Percentiles rank a stretch among this genome's conserved stretches.
phyloP scores from a whole-genome alignment of 2,113 vertebrate species.

The Daboia siamensis region DNA sequence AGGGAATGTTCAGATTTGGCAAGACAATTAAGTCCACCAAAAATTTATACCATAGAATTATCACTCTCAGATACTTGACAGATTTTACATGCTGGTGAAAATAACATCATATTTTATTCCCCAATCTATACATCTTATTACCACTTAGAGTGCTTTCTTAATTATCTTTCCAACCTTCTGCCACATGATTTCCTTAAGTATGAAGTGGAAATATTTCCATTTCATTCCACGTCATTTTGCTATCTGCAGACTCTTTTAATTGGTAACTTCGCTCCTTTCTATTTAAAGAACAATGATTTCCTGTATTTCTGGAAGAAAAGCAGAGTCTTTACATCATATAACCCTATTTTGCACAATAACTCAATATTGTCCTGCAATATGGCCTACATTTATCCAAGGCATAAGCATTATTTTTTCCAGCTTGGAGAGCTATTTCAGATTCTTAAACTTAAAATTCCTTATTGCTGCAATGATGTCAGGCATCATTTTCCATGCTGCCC shows the following conservation, averaged over 20 bases:
- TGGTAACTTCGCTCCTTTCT: conserved; percentile 60
- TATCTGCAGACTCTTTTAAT: conserved; percentile 56
- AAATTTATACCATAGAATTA: conserved; percentile 70
- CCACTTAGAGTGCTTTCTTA: conserved; percentile 61
- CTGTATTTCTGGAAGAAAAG: conserved; percentile 58
- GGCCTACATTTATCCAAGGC: conserved; percentile 46
- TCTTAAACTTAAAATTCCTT: conserved; percentile 33
- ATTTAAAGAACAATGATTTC: conserved; percentile 67
- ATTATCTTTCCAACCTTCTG: conserved; percentile 60
- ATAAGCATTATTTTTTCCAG: conserved; percentile 36
- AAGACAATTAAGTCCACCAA: conserved; percentile 71
- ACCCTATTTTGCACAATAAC: conserved; percentile 47
- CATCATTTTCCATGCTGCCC: conserved; percentile 47
- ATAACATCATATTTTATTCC: conserved; percentile 64
- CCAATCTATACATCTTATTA: conserved; percentile 58
- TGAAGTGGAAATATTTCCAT: conserved; percentile 56
- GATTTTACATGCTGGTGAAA: conserved; percentile 60
- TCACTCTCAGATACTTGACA: conserved; percentile 69
- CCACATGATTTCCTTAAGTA: conserved; percentile 54
- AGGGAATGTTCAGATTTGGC: conserved; percentile 52
- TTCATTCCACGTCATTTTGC: conserved; percentile 51
- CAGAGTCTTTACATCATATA: conserved; percentile 56
- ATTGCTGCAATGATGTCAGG: conserved; percentile 41
- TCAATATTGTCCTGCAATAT: conserved; percentile 45
- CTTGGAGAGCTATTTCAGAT: conserved; percentile 45